Percentiles rank a stretch among this genome's conserved stretches.
Conservation (phyloP, 2,797 vertebrate species). For the Amphiprion clarkii region DNA sequence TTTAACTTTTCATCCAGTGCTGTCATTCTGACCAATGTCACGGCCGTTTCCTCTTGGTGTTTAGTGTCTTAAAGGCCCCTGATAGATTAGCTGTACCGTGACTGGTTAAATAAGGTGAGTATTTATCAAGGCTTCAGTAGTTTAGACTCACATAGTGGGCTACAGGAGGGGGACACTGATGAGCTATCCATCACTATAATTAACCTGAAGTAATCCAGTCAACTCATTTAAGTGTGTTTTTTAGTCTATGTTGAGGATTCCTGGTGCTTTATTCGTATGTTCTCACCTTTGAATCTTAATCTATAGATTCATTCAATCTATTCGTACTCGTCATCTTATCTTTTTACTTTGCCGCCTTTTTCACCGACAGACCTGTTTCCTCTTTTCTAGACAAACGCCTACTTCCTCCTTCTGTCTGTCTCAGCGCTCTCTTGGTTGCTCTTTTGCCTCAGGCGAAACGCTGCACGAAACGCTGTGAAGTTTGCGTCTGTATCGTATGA, state of each 20-base stretch:
- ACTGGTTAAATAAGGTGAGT: not conserved
- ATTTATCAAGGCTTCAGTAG: not conserved
- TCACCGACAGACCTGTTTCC: conserved; percentile 78
- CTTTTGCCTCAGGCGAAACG: conserved; percentile 47
- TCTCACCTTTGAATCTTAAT: not conserved
- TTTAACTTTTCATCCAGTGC: too few relatives aligned
- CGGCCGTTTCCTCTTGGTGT: not conserved
- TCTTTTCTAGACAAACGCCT: conserved; percentile 83
- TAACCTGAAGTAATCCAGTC: conserved; percentile 9
- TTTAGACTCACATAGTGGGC: conserved; percentile 6
- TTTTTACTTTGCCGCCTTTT: conserved; percentile 80
- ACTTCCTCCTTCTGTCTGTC: conserved; percentile 85
- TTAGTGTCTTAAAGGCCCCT: not conserved
- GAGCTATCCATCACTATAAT: conserved; percentile 23
- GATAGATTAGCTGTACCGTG: not conserved
- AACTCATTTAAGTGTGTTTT: conserved; percentile 10
- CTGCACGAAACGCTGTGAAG: conserved; percentile 51
- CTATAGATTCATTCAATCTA: not conserved
- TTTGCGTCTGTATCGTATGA: conserved; percentile 52
- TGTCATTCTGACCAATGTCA: not conserved
- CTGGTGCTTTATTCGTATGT: not conserved
- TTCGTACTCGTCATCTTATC: conserved; percentile 21
- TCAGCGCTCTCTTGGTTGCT: conserved; percentile 51
- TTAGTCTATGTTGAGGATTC: not conserved
- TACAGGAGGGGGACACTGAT: not conserved